phyloP scores from a whole-genome alignment of 2,888 invertebrate species.

The Perizoma affinitatum region DNA sequence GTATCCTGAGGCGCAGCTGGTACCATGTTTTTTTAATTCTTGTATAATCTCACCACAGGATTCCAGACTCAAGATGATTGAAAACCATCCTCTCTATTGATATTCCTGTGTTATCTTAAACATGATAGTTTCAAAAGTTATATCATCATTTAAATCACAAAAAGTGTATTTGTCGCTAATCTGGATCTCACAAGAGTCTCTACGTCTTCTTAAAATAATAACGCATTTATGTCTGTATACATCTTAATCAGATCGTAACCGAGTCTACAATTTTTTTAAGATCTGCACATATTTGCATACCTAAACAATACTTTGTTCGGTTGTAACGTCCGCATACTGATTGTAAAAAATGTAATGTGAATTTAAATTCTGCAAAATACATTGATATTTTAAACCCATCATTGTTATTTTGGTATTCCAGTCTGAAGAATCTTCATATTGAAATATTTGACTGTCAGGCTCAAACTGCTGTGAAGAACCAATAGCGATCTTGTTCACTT shows the following conservation, averaged over 20 bases:
- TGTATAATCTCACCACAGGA: too few relatives aligned
- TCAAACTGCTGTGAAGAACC: too few relatives aligned
- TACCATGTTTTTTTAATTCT: too few relatives aligned
- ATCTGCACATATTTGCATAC: conserved; percentile 3
- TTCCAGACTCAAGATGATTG: too few relatives aligned
- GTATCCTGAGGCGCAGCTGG: too few relatives aligned
- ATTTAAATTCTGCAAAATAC: conserved; percentile 21
- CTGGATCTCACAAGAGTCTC: too few relatives aligned
- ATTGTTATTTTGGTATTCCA: conserved; percentile 18
- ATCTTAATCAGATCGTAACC: conserved; percentile 20
- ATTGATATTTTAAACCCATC: conserved; percentile 13
- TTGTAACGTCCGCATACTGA: conserved; percentile 19
- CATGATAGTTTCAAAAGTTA: too few relatives aligned
- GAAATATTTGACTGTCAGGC: neutral
- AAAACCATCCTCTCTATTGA: too few relatives aligned
- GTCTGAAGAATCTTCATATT: conserved; percentile 1
- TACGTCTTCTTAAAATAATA: conserved; percentile 4
- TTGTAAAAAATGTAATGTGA: conserved; percentile 19
- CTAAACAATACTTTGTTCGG: conserved; percentile 15
- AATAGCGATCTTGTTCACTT: too few relatives aligned
- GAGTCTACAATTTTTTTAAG: neutral
- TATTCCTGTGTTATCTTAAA: too few relatives aligned
- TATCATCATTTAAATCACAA: too few relatives aligned
- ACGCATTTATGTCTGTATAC: conserved; percentile 3
- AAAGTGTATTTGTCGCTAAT: too few relatives aligned